These are phyloP conservation scores for Watsonalla cultraria DNA, from an alignment of 2,888 invertebrate species.

Conservation along the genomic window DNA sequence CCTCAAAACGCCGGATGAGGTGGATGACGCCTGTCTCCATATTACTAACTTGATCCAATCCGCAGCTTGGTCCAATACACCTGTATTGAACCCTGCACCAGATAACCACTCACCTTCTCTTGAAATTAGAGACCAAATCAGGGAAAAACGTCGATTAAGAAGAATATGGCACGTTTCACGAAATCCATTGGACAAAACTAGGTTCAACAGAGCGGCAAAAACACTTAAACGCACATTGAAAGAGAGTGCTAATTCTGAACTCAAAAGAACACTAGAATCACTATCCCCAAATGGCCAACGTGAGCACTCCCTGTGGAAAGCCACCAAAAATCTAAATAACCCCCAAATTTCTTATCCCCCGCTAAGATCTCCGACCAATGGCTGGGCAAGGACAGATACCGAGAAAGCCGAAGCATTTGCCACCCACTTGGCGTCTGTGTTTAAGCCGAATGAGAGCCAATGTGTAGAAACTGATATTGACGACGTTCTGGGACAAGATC, in stretches of 20 bases:
- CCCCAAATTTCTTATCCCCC: background rate
- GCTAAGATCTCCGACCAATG: background rate
- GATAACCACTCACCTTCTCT: no score
- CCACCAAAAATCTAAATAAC: background rate
- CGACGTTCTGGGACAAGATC: background rate
- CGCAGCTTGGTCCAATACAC: background rate
- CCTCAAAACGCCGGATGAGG: background rate
- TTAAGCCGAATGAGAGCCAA: background rate
- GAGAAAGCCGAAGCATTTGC: background rate
- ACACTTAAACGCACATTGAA: background rate
- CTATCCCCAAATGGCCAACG: background rate
- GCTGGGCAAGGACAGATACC: no score
- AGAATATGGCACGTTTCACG: background rate
- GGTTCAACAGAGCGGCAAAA: background rate
- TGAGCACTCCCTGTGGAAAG: background rate
- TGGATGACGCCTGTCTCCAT: background rate
- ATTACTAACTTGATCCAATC: background rate
- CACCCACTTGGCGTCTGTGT: background rate
- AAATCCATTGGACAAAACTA: background rate
- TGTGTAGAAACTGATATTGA: background rate
- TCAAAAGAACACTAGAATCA: background rate
- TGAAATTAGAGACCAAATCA: background rate
- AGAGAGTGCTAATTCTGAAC: background rate
- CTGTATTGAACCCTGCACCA: background rate
- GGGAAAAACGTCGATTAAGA: background rate